Evolutionary conservation across 2,113 vertebrate species (phyloP), one percentile per base, ranked within the genome.

Genomic region (Passer montanus): DNA sequence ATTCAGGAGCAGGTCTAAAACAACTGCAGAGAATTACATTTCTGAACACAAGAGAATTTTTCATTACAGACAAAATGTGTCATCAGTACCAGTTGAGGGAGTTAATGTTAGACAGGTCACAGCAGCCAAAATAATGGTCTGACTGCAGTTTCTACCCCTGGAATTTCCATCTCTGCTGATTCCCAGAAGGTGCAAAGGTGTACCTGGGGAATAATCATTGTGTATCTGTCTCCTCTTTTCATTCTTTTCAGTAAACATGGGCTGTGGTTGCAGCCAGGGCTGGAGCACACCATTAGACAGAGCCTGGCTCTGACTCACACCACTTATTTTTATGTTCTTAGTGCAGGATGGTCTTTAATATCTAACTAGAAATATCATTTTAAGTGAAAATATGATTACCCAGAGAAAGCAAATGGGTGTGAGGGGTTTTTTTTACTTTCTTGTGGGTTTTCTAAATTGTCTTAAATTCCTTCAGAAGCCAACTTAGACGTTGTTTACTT

Each of bases 351-450:
- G 72, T 63, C 88, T 69, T 86, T 63, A 55, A 35, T 75, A 58
- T 73, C 73, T 72, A 13, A 26, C 73, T 60, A 12, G 75, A 81
- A 75, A 63, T 55, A 64, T 87, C 2, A 64, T 90, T 93, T 94
- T 92, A 95, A 97, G 91, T 95, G 89, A 96, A 95, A 96, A 68
- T 89, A 46, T 43, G 46, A 84, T 90, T 72, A 95, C 50, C 77
- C 41, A 82, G 91, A 44, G 87, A 89, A 74, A 68, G 28, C 44
- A 4, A 82, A 87, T n/a, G 91, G 37, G 20, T 91, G 73, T 84
- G 68, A 90, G 56, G 52, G 3, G 19, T 62, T 74, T 77, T 76
- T 76, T 90, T 33, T 4, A 2, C 90, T 92, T 96, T 96, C 41
- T 90, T 91, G 89, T 97, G 94, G 94, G 11, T 46, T 92, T 93